Evolutionary conservation across 2,888 invertebrate species (phyloP).

Genomic region (Glaucopsyche alexis): DNA sequence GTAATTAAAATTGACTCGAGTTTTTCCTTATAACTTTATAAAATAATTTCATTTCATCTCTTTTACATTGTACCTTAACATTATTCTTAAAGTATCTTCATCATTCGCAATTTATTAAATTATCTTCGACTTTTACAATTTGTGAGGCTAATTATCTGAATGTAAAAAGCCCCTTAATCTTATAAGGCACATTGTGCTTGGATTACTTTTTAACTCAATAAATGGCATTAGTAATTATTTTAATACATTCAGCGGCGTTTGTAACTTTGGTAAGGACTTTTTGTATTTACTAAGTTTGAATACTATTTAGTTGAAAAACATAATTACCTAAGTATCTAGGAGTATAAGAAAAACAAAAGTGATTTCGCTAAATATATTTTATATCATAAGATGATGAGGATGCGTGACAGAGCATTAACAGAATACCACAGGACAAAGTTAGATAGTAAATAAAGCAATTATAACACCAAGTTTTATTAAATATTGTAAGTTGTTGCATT

Average conservation of each 20-base stretch:
- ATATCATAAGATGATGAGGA: too few species aligned
- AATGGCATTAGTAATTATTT: background rate
- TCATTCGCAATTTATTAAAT: background rate
- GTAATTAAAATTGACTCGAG: background rate
- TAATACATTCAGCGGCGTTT: background rate
- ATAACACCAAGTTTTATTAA: too few species aligned
- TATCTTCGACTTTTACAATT: constrained; percentile 21
- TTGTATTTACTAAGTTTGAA: background rate
- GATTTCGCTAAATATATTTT: too few species aligned
- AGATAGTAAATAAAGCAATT: too few species aligned
- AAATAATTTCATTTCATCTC: background rate
- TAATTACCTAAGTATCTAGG: too few species aligned
- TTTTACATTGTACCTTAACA: background rate
- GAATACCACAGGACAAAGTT: too few species aligned
- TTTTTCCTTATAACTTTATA: background rate
- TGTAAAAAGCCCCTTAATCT: constrained; percentile 15
- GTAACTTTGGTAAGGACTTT: background rate
- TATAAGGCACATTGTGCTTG: background rate
- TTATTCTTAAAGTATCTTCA: background rate
- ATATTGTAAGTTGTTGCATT: too few species aligned
- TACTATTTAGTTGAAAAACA: too few species aligned
- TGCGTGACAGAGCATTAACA: too few species aligned
- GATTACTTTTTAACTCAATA: constrained; percentile 8
- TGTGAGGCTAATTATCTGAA: constrained; percentile 2
- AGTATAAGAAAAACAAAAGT: too few species aligned